Base-by-base conservation (phyloP, 2,797 vertebrate species). In the Acestrorhynchus altus region DNA sequence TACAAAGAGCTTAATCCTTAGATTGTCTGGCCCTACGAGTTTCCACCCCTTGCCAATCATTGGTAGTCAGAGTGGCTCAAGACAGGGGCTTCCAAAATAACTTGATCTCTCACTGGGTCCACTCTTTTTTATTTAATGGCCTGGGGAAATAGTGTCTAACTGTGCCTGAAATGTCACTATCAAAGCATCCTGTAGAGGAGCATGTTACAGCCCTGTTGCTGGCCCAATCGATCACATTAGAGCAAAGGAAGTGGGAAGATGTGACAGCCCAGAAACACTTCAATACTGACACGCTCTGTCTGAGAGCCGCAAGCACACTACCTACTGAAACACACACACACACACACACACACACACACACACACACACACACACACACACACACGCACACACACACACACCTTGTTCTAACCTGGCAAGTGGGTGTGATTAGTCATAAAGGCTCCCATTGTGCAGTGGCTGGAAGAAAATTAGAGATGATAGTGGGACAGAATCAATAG, bases 401-500 rank as follows among this genome's bases (percentile, higher is more conserved):
- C 78, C 83, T 84, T 73, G 91, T 88, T 89, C 89, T 88, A 80
- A 87, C 87, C 85, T 89, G 86, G 90, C 93, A 93, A 93, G 90
- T 86, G 86, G 85, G 91, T 93, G 92, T 93, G 94, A 94, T 93
- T 94, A 94, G 91, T 92, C 51, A 85, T 92, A 93, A 92, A 90
- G 89, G 82, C 87, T 86, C 83, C 87, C 85, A 90, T 90, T 92
- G 90, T 89, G 90, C 88, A 89, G 87, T 87, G 83, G 79, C 90
- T 91, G 87, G 90, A 91, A 91, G 90, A 91, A 89, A 92, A 93
- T 94, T 90, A 91, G 89, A 93, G 90, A 91, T 87, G 90, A 94
- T 91, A 89, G 92, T 91, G 89, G 92, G 91, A 91, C 88, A 88
- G 83, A 84, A 94, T 96, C 94, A 87, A 95, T 97, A 93, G 90